Evolutionary conservation across 2,113 vertebrate genomes (phyloP).

Genomic region (Planiliza haematocheilus): DNA sequence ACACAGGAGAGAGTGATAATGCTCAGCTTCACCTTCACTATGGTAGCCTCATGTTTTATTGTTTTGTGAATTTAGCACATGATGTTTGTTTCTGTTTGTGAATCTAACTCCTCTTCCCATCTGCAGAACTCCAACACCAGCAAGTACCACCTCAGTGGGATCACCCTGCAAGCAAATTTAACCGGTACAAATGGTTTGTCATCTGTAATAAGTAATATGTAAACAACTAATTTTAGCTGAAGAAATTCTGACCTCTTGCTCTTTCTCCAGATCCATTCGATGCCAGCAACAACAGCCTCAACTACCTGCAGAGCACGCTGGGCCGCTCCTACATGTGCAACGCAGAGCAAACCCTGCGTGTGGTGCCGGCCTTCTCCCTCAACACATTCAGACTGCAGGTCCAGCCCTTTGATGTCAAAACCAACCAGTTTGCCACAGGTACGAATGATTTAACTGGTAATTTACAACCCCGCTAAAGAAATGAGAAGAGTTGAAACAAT

Average conservation of each 20-base stretch:
- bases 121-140: slow-evolving; percentile 80
- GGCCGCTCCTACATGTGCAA: slow-evolving; percentile 94
- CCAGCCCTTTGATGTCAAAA: slow-evolving; percentile 90
- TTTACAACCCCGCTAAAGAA: too few species aligned
- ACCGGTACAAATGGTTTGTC: slow-evolving; percentile 75
- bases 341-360: slow-evolving; percentile 84
- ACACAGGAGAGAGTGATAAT: slow-evolving; percentile 40
- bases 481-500: background rate
- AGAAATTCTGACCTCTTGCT: background rate
- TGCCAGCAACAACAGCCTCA: slow-evolving; percentile 82
- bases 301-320: slow-evolving; percentile 85
- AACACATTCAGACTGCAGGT: slow-evolving; percentile 89
- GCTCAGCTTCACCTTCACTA: slow-evolving; percentile 79
- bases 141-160: slow-evolving; percentile 78
- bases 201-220: too few species aligned
- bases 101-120: background rate
- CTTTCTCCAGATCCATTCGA: slow-evolving; percentile 60
- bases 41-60: slow-evolving; percentile 86
- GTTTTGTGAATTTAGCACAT: too few species aligned
- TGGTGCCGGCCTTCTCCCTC: slow-evolving; percentile 81
- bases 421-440: slow-evolving; percentile 91
- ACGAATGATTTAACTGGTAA: slow-evolving; percentile 25
- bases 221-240: background rate
- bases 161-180: slow-evolving; percentile 70
- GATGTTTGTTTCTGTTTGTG: background rate